A percentile compares a stretch with the other conserved stretches of the same genome.
phyloP scores from a whole-genome alignment of 1,140 invertebrate species.

The Drosophila takahashii region DNA sequence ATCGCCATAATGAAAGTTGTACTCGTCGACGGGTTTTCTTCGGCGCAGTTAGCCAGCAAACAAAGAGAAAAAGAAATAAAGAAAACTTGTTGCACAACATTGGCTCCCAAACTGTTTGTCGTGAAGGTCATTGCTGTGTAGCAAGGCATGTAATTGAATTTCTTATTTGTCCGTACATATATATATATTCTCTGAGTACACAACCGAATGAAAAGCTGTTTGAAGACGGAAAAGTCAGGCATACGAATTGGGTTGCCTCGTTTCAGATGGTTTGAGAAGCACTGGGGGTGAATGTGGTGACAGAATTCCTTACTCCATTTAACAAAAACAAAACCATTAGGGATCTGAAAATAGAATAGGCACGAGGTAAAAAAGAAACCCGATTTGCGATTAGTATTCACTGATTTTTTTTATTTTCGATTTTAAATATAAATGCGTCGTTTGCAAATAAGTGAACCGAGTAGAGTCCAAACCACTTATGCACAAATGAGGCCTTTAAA shows the following conservation, averaged over 20 bases:
- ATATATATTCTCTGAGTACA: constrained; percentile 9
- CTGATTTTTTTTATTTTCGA: no score
- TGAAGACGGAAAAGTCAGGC: constrained; percentile 24
- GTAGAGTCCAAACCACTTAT: neutral
- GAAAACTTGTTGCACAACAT: constrained; percentile 78
- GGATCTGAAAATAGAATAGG: neutral
- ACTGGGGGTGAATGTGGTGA: neutral
- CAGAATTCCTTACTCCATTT: neutral
- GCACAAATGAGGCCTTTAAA: neutral
- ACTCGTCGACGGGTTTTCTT: constrained; percentile 32
- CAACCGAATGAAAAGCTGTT: constrained; percentile 13
- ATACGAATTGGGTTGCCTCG: constrained; percentile 12
- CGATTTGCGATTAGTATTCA: neutral
- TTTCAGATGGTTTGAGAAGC: constrained; percentile 30
- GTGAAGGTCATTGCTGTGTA: constrained; percentile 63
- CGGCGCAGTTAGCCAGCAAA: constrained; percentile 15
- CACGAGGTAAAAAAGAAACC: neutral
- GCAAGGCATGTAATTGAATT: constrained; percentile 28
- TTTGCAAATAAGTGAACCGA: neutral
- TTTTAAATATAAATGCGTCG: neutral
- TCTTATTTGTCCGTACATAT: constrained; percentile 30
- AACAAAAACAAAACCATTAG: neutral
- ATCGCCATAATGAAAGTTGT: constrained; percentile 49
- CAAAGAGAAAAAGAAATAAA: constrained; percentile 40
- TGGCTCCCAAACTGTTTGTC: constrained; percentile 23